Conservation (phyloP, 64 coral and sea anemone species). For the Anthopleura sola region DNA sequence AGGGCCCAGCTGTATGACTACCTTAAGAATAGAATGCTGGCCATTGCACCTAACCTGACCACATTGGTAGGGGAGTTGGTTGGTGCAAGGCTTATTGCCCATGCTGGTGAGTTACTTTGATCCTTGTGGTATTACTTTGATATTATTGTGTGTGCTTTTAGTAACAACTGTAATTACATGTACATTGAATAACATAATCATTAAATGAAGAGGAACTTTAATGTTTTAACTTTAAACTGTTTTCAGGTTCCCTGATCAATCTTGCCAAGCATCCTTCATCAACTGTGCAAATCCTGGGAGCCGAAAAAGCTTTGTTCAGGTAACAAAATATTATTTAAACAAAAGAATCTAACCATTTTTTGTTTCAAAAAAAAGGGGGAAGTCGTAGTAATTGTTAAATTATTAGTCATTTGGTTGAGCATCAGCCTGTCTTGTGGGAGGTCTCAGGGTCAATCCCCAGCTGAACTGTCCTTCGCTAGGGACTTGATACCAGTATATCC, state of each 20-base stretch:
- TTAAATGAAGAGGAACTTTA: too few relatives aligned
- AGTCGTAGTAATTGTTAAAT: too few relatives aligned
- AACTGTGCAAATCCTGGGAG: constrained; percentile 95
- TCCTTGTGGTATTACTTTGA: not conserved
- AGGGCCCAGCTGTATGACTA: constrained; percentile 96
- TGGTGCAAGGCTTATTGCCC: constrained; percentile 88
- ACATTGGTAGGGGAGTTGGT: constrained; percentile 92
- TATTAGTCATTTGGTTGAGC: too few relatives aligned
- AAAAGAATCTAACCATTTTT: too few relatives aligned
- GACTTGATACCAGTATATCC: too few relatives aligned
- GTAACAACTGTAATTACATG: too few relatives aligned
- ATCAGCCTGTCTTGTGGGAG: too few relatives aligned
- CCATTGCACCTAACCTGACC: constrained; percentile 97
- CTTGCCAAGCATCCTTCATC: constrained; percentile 98
- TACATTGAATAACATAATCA: too few relatives aligned
- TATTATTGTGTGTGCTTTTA: too few relatives aligned
- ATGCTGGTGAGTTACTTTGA: constrained; percentile 69
- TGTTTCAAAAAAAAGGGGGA: too few relatives aligned
- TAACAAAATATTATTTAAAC: constrained; percentile 5
- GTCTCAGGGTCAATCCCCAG: too few relatives aligned
- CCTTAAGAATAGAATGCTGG: constrained; percentile 97
- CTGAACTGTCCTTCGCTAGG: too few relatives aligned
- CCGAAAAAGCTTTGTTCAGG: constrained; percentile 99
- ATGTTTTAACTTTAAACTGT: not conserved
- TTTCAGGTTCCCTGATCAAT: constrained; percentile 86